A percentile compares a stretch with the other conserved stretches of the same genome.
These are phyloP conservation scores for Ferdinandea cuprea DNA, from an alignment of 2,888 invertebrate species.

Conservation along the genomic window DNA sequence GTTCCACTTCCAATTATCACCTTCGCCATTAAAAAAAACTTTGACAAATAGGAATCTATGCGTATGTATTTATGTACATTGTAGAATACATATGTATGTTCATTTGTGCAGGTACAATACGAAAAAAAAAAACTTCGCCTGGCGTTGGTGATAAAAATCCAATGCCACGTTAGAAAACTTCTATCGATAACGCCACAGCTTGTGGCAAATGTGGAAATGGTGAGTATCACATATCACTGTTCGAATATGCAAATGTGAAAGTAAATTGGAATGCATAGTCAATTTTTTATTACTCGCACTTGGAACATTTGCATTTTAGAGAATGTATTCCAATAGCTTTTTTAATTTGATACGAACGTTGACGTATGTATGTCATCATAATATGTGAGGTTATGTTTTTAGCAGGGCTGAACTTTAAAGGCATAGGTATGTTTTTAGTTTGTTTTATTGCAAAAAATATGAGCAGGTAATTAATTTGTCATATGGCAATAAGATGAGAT, in stretches of 20 bases:
- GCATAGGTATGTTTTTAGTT: too few relatives aligned
- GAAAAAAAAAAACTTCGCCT: background rate
- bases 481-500: too few relatives aligned
- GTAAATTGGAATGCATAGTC: background rate
- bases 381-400: too few relatives aligned
- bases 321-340: background rate
- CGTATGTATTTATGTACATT: background rate
- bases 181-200: background rate
- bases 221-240: background rate
- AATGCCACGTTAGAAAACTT: background rate
- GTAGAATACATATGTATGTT: background rate
- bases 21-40: conserved; percentile 21
- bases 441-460: too few relatives aligned
- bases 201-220: background rate
- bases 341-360: background rate
- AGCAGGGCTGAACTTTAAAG: too few relatives aligned
- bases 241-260: background rate
- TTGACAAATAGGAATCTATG: background rate
- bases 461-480: too few relatives aligned
- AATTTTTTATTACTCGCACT: background rate
- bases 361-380: background rate
- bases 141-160: background rate
- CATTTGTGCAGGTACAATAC: background rate
- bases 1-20: conserved; percentile 46
- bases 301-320: background rate